Evolutionary conservation across 2,113 vertebrate genomes (phyloP), one percentile per base, ranked within the genome.

Genomic region (Centropristis striata): DNA sequence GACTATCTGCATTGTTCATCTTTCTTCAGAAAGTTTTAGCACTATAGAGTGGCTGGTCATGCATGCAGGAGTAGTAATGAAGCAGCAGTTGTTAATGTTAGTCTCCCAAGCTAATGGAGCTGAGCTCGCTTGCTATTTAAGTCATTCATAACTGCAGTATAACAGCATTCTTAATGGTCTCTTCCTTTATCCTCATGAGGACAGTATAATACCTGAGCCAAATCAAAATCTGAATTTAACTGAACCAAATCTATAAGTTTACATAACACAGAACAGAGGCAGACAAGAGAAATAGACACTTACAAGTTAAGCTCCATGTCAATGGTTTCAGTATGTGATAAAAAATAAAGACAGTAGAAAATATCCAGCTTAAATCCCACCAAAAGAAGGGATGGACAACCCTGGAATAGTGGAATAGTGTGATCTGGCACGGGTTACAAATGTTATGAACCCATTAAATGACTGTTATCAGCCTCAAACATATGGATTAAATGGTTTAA

Each of bases 21-120:
- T 70, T 84, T 61, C 39, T 69, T 67, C 0, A 63, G 32, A 69
- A 25, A n/a, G 47, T 51, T 64, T 87, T 36, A 75, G 25, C 25
- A 69, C 53, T 68, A 44, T 59, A 25, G 61, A 66, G 63, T 36
- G 59, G 50, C 58, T 67, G 63, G 57, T 21, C 69, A 66, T 58
- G 73, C 67, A 78, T 85, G 59, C 41, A 74, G 63, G 50, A 69
- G 70, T 28, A 37, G 65, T 71, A 86, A 86, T 87, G 60, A 80
- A 85, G 27, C 75, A 67, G 66, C 70, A 65, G 66, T 79, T 78
- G 69, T 71, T 70, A 76, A 63, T 8, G 11, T 77, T 65, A 59
- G 57, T 73, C 20, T 63, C 66, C 28, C 37, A 67, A 69, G 51
- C 58, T 80, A 82, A 80, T 82, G 73, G 58, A 68, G 42, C 60